Base-by-base conservation (phyloP, 2,888 invertebrate genomes). In the Phlogophora meticulosa region DNA sequence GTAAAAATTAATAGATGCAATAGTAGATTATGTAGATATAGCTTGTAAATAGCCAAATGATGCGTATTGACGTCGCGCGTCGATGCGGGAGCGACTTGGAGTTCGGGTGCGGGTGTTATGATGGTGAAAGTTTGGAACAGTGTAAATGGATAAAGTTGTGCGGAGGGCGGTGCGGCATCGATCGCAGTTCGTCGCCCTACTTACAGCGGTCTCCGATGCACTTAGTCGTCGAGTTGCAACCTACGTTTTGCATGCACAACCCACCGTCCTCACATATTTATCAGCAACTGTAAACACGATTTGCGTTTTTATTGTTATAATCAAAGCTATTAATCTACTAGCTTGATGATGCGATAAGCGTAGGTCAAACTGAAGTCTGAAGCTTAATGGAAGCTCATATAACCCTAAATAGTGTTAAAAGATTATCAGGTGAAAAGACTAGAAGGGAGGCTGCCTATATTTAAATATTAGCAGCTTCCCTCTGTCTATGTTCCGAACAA, bases 181-280 rank as follows among this genome's bases (percentile, higher is more conserved):
- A 94, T 94, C 94, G 93, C 91, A 93, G 95, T 94, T 95, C 94
- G 95, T 94, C 94, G 95, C 90, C 94, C 95, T 94, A 95, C 94
- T 94, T 95, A 94, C 93, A 85, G 87, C 88, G 88, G 88, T 85
- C 91, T 88, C 91, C 89, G 91, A 92, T 94, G 93, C 94, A 93
- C 91, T 93, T 91, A 91, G 88, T 88, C 85, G 85, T 84, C 81
- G 85, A 86, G 88, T 87, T 88, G 88, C 90, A 88, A 90, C 88
- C 88, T 87, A 85, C 87, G 87, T 87, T 92, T 89, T 87, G 87
- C 88, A 87, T 83, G 61, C 69, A 66, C 59, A 69, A 60, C 66
- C 68, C 74, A 75, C 80, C 52, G 57, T 66, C 58, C 48, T 43
- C 62, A 71, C 64, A 66, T 66, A 72, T 75, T 67, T 76, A 69